A percentile compares a stretch with the other conserved stretches of the same genome.
Conservation (phyloP, 2,888 invertebrate species). For the Elegia similella region DNA sequence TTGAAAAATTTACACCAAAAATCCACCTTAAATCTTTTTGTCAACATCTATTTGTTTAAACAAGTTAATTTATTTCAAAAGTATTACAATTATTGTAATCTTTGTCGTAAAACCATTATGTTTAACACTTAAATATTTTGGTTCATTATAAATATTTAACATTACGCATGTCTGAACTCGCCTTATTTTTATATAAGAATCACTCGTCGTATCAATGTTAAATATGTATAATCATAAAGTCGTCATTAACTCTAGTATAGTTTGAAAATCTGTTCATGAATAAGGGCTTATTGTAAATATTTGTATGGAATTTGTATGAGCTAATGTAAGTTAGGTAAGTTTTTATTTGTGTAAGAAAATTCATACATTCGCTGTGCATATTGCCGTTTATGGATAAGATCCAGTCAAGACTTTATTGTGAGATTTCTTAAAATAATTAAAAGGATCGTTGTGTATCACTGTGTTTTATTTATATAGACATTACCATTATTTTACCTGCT, state of each 20-base stretch:
- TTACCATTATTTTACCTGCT: too few species aligned
- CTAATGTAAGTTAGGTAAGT: conserved; percentile 40
- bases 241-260: conserved; percentile 17
- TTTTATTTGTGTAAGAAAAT: conserved; percentile 50
- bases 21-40: too few species aligned
- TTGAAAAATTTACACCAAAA: too few species aligned
- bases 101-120: too few species aligned
- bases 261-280: conserved; percentile 40
- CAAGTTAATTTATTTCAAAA: too few species aligned
- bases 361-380: conserved; percentile 72
- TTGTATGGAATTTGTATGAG: conserved; percentile 51
- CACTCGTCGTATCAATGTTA: conserved; percentile 10
- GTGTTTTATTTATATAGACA: conserved; percentile 42
- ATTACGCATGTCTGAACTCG: neutral
- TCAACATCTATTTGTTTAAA: too few species aligned
- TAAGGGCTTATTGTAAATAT: conserved; percentile 69
- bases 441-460: conserved; percentile 68
- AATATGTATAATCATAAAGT: conserved; percentile 5
- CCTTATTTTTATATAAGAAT: conserved; percentile 16
- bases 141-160: neutral
- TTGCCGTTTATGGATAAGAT: conserved; percentile 78
- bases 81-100: too few species aligned
- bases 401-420: conserved; percentile 77
- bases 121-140: too few species aligned
- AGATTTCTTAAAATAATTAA: conserved; percentile 72